A percentile compares a stretch with the other conserved stretches of the same genome.
These are phyloP conservation scores for Hycleus cichorii DNA, from an alignment of 1,140 invertebrate species.

Conservation along the genomic window DNA sequence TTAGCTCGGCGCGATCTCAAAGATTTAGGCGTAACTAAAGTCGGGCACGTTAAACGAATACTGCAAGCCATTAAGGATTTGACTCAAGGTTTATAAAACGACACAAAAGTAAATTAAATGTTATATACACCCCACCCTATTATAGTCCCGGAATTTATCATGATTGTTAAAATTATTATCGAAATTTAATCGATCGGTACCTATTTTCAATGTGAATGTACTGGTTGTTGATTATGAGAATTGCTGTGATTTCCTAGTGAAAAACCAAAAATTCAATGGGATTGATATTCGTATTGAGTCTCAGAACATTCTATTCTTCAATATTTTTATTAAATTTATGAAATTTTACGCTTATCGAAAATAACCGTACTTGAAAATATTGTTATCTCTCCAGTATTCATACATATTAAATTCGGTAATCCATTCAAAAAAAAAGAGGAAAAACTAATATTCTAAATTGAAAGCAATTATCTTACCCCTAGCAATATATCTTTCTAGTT, in stretches of 20 bases:
- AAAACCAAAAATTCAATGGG: neutral
- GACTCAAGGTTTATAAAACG: conserved; percentile 36
- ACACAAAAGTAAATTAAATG: neutral
- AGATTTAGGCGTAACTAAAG: conserved; percentile 86
- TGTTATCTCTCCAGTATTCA: neutral
- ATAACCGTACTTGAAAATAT: neutral
- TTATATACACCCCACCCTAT: neutral
- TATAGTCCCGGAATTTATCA: neutral
- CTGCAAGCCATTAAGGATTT: conserved; percentile 87
- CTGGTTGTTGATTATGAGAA: conserved; percentile 16
- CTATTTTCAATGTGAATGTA: conserved; percentile 14
- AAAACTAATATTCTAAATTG: conserved; percentile 31
- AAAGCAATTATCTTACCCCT: conserved; percentile 38
- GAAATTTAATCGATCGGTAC: neutral
- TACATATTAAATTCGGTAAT: too few species aligned
- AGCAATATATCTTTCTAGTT: conserved; percentile 33
- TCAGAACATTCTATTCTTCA: conserved; percentile 5
- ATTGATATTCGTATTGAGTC: too few species aligned
- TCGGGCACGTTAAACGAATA: conserved; percentile 91
- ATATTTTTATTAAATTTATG: neutral
- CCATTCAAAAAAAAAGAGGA: neutral
- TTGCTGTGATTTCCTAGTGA: conserved; percentile 18
- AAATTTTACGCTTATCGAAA: too few species aligned
- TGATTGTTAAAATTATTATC: too few species aligned
- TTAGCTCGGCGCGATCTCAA: conserved; percentile 79